Evolutionary conservation across 2,797 vertebrate species (phyloP), one percentile per base, ranked within the genome.

Genomic region (Falco peregrinus): DNA sequence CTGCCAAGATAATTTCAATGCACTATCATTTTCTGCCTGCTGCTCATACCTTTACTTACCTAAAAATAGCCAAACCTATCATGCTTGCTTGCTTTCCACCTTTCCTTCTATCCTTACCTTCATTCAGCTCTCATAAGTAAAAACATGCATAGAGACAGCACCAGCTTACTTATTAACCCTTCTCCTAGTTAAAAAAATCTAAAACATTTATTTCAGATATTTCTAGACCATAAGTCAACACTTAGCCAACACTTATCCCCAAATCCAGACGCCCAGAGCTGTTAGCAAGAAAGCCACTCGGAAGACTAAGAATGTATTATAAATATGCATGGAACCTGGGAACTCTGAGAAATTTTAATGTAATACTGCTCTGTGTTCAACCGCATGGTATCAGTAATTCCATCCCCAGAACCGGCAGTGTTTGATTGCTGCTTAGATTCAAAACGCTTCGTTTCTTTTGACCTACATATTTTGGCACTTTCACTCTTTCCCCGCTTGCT

Each of bases 341-440:
- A 84, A 13, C 37, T 21, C 78, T 16, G 29, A 8, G 29, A 17
- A n/a, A 18, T 11, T 12, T 3, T 25, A 13, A 53, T 39, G 7
- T 2, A 28, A 19, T 2, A 9, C 31, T 16, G 31, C 39, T 67
- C 51, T 67, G 15, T 0, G 1, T 25, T 21, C 71, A 29, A 9
- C 5, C 77, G 8, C 64, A 11, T 1, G 0, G 5, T 1, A 29
- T 8, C 13, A 20, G 35, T 0, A 17, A 22, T 18, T 26, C 83
- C 88, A 37, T 8, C 60, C 82, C 2, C 13, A 17, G 53, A 69
- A 22, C 81, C 5, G 1, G 19, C 8, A 14, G 15, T 1, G 5
- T 19, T 39, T 21, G 39, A 13, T 15, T 7, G 47, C 70, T 51
- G 63, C 85, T 70, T 1, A 5, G 22, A 47, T 22, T 47, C 31